Evolutionary conservation across 2,113 vertebrate genomes (phyloP), one percentile per base, ranked within the genome.

Genomic region (Leptodactylus fuscus): DNA sequence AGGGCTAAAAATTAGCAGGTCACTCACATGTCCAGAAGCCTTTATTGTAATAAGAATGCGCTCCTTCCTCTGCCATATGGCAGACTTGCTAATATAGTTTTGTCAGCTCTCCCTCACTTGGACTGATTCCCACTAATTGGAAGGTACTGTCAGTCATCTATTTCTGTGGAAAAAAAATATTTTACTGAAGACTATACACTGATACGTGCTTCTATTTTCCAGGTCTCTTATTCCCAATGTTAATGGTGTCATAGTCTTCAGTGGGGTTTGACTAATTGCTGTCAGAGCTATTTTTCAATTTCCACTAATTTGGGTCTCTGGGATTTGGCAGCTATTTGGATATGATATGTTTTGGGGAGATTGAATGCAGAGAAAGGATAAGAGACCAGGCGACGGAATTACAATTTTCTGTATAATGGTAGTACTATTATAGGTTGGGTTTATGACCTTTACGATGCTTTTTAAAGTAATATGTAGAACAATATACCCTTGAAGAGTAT

Each of bases 81-180:
- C 77, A 80, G 67, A 38, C 77, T 71, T 86, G 49, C 53, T 80
- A 86, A 73, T 81, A 73, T 16, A 86, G 51, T 53, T 80, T 80
- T 80, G 84, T 86, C 84, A 86, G 84, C 77, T 86, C 51, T 86
- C 84, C 84, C 65, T 86, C 84, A 86, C 84, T 86, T 86, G 84
- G 49, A 81, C 76, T 80, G 76, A 81, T 81, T 81, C 76, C 49
- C 65, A 73, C 84, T 81, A 86, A 86, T 86, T 86, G 77, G 84
- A 85, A 80, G 62, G 32, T 79, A 80, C 83, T 86, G 84, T 81
- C 84, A 86, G 83, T 85, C 83, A 85, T 80, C 75, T 85, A 70
- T 79, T 46, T 79, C 67, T 86, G 65, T 73, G 65, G n/a, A 69
- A 77, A 74, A 82, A 81, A 85, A 79, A 67, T 41, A 81, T 73